These are phyloP conservation scores for Coluber constrictor DNA, from an alignment of 2,797 vertebrate genomes.

Conservation along the genomic window DNA sequence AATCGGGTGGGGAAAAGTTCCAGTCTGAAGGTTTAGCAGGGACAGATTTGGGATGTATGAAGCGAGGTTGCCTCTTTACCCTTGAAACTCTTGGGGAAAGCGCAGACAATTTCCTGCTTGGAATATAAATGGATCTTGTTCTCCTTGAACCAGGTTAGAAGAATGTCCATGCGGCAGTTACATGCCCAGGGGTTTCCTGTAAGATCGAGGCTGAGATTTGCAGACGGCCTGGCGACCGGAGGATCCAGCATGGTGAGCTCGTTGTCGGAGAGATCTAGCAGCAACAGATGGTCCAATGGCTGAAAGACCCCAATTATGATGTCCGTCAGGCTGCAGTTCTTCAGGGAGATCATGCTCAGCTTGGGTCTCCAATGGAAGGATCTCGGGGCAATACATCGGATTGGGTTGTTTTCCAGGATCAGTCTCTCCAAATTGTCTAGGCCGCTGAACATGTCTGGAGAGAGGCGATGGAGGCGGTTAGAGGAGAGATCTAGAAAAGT, in stretches of 20 bases:
- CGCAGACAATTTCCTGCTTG: neutral
- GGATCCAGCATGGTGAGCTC: conserved; percentile 23
- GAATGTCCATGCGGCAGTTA: neutral
- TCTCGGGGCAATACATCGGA: fast-evolving
- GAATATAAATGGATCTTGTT: conserved; percentile 13
- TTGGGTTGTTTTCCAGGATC: conserved; percentile 47
- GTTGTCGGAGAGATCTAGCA: conserved; percentile 64
- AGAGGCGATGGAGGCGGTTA: conserved; percentile 51
- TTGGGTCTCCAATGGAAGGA: conserved; percentile 8
- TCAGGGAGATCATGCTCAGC: conserved; percentile 59
- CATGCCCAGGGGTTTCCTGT: conserved; percentile 67
- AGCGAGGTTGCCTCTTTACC: neutral
- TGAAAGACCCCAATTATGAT: neutral
- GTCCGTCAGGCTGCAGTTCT: conserved; percentile 11
- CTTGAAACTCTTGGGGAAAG: neutral
- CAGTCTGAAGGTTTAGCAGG: neutral
- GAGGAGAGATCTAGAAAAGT: conserved; percentile 45
- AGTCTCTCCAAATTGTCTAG: conserved; percentile 33
- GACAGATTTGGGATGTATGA: fast-evolving
- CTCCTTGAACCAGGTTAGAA: conserved; percentile 31
- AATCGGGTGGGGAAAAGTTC: neutral
- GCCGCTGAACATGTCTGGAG: conserved; percentile 31
- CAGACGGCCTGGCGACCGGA: conserved; percentile 3
- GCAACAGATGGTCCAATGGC: conserved; percentile 6
- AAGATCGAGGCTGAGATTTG: conserved; percentile 51